Base-by-base conservation (phyloP, 2,113 vertebrate genomes). In the Nettapus auritus region DNA sequence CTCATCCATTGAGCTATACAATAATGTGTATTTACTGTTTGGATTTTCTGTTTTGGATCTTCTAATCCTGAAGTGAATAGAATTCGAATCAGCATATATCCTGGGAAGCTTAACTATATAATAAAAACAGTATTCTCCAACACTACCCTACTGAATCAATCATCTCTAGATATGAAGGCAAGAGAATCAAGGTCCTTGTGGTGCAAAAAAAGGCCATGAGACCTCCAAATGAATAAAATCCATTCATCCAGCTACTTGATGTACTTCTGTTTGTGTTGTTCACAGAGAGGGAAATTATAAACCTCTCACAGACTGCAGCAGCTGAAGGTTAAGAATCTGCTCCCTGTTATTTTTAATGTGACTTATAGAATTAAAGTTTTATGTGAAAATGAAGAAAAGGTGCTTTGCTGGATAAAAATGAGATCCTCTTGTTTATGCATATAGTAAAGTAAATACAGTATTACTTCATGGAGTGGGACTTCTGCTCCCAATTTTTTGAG, bases 341-440 rank as follows among this genome's bases (percentile, higher is more conserved):
- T 91, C 19, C 69, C 40, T 34, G 11, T 60, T 15, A 3, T 6
- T 75, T 6, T 23, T 56, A 5, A 36, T 78, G 53, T 66, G 57
- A 71, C 23, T 48, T 62, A 57, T 2, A 63, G 42, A 84, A 55
- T 26, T 62, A 42, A 69, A 9, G 4, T 31, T 90, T 33, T 13
- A 42, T 42, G 6, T 8, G 10, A 64, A 83, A 88, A 77, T 15
- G 59, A 74, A 38, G 53, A 86, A 53, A 21, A 64, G 17, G 1
- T 5, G 28, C 4, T 50, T 68, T 70, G 50, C 48, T 42, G 38
- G 8, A 8, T 62, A 62, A 46, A 60, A 78, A 73, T 11, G 14
- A 76, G 50, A 42, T 66, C 34, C 29, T 11, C 48, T 76, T n/a
- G 11, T 64, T 62, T 73, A 28, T 0, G 0, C 1, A 1, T 8